phyloP scores from a whole-genome alignment of 35 echinoderm and acorn worm genomes.

The Heliocidaris tuberculata region DNA sequence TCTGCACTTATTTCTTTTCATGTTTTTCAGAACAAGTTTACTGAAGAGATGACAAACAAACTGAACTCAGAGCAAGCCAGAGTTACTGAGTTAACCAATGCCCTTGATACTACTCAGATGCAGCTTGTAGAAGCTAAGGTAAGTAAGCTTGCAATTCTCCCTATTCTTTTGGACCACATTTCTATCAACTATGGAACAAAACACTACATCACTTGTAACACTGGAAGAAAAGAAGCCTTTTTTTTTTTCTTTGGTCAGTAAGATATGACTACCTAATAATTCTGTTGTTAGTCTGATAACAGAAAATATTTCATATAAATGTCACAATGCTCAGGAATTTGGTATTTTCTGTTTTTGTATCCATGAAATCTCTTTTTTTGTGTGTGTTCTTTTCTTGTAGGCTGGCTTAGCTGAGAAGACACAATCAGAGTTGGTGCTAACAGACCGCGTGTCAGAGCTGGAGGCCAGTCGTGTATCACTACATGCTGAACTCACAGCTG shows the following conservation, averaged over 20 bases:
- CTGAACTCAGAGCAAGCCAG: conserved; percentile 1
- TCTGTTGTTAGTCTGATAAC: no score
- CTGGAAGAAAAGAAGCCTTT: no score
- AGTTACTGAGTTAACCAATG: not conserved
- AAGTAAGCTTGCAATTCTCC: not conserved
- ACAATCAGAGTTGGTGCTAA: conserved; percentile 58
- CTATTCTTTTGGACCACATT: no score
- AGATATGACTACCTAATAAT: no score
- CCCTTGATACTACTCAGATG: conserved; percentile 27
- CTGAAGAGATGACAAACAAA: conserved; percentile 19
- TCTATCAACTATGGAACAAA: no score
- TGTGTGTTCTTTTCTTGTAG: conserved; percentile 11
- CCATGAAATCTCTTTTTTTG: not conserved
- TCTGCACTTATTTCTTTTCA: not conserved
- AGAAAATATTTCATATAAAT: no score
- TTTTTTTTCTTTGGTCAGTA: no score
- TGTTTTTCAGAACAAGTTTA: not conserved
- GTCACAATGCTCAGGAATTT: no score
- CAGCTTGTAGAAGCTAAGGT: conserved; percentile 52
- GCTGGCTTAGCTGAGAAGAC: conserved; percentile 65
- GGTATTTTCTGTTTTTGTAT: no score
- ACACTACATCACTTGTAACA: no score
- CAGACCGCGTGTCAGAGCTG: conserved; percentile 50
- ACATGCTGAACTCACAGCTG: conserved; percentile 57
- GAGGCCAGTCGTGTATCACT: conserved; percentile 42